Percentiles rank a stretch among this genome's conserved stretches.
Evolutionary conservation across 1,140 invertebrate species (phyloP).

Genomic region (Aplysia californica): DNA sequence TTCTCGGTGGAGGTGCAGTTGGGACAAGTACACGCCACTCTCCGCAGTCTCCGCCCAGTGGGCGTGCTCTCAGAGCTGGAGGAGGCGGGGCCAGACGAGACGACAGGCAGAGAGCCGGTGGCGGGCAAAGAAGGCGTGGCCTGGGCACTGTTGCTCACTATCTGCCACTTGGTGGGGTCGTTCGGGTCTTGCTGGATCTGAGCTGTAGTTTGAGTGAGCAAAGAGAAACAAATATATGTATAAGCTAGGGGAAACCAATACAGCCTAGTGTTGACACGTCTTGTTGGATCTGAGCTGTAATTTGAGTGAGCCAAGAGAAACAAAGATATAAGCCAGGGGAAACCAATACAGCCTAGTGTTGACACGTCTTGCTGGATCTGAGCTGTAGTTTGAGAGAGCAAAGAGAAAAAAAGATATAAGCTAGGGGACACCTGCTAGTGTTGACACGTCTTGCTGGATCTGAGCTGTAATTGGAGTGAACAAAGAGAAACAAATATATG

Average conservation of each 20-base stretch:
- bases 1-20: slow-evolving; percentile 87
- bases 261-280: too few species aligned
- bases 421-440: neutral
- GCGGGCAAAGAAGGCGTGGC: slow-evolving; percentile 42
- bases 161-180: slow-evolving; percentile 79
- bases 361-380: slow-evolving; percentile 71
- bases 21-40: slow-evolving; percentile 96
- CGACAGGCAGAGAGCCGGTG: slow-evolving; percentile 25
- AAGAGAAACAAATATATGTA: too few species aligned
- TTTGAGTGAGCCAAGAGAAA: slow-evolving; percentile 20
- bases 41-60: slow-evolving; percentile 71
- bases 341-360: too few species aligned
- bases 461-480: too few species aligned
- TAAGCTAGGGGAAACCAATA: too few species aligned
- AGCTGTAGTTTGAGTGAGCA: slow-evolving; percentile 43
- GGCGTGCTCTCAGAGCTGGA: slow-evolving; percentile 35
- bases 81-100: slow-evolving; percentile 39
- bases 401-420: too few species aligned
- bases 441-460: too few species aligned
- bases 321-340: too few species aligned
- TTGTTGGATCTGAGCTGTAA: slow-evolving; percentile 58
- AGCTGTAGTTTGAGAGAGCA: slow-evolving; percentile 44
- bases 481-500: too few species aligned
- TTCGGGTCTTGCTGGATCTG: slow-evolving; percentile 73
- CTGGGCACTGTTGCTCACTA: slow-evolving; percentile 69